A percentile compares a stretch with the other conserved stretches of the same genome.
phyloP scores from a whole-genome alignment of 1,140 invertebrate genomes.

The Caenorhabditis brenneri region DNA sequence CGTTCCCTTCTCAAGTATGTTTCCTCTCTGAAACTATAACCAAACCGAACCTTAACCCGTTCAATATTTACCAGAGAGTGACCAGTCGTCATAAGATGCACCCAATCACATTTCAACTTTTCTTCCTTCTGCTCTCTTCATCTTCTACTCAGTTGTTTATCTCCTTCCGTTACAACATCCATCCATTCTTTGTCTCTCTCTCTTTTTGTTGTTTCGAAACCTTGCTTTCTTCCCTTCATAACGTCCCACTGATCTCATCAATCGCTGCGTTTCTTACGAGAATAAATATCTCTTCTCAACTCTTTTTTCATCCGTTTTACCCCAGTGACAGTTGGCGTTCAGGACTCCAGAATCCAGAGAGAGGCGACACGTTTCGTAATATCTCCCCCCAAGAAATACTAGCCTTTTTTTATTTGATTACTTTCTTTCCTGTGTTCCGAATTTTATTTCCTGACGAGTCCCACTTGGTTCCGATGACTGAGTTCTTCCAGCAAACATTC shows the following conservation, averaged over 20 bases:
- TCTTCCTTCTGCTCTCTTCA: no score
- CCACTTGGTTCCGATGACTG: not conserved
- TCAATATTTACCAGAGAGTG: not conserved
- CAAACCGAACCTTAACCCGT: not conserved
- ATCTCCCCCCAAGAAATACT: not conserved
- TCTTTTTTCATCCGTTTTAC: not conserved
- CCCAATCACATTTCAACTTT: not conserved
- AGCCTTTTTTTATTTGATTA: not conserved
- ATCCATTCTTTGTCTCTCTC: not conserved
- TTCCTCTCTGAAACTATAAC: not conserved
- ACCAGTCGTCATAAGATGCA: not conserved
- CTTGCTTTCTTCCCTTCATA: not conserved
- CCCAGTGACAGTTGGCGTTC: not conserved
- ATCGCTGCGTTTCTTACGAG: not conserved
- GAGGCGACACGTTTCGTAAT: not conserved
- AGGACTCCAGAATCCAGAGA: not conserved
- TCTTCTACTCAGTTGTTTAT: not conserved
- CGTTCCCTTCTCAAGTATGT: no score
- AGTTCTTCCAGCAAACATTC: conserved; percentile 18
- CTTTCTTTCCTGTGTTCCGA: no score
- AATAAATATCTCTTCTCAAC: conserved; percentile 33
- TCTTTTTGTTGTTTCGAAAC: not conserved
- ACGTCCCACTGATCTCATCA: not conserved
- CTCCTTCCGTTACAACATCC: not conserved
- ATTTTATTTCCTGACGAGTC: not conserved